These are phyloP conservation scores for Cloeon dipterum DNA, from an alignment of 2,888 invertebrate species.

Conservation along the genomic window DNA sequence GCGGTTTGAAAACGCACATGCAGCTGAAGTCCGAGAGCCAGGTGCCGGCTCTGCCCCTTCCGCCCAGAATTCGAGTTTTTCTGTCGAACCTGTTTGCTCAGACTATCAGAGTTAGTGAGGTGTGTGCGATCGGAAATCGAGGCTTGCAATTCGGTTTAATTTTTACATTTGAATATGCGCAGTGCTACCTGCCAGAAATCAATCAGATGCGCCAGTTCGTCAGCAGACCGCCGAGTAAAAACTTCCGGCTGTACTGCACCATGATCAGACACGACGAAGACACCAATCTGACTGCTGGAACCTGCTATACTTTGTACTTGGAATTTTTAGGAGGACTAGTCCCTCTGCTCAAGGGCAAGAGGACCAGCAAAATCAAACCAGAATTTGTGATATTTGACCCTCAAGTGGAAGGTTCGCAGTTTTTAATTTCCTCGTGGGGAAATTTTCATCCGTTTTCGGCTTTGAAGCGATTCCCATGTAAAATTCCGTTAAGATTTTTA, in stretches of 20 bases:
- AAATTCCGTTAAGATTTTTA: no score
- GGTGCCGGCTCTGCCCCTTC: conserved; percentile 61
- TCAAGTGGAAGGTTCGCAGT: conserved; percentile 62
- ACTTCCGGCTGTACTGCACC: conserved; percentile 84
- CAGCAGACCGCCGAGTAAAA: conserved; percentile 64
- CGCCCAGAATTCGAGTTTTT: conserved; percentile 61
- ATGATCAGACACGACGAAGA: conserved; percentile 87
- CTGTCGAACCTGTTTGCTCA: conserved; percentile 75
- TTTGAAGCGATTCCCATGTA: no score
- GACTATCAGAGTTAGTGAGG: conserved; percentile 61
- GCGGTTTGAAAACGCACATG: conserved; percentile 57
- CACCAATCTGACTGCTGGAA: conserved; percentile 35
- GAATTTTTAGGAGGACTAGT: conserved; percentile 93
- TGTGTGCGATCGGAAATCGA: no score
- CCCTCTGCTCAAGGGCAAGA: conserved; percentile 81
- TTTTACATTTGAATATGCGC: conserved; percentile 8
- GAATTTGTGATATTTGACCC: conserved; percentile 96
- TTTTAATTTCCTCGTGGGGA: no score
- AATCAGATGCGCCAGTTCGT: conserved; percentile 79
- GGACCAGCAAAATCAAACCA: conserved; percentile 90
- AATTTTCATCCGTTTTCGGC: no score
- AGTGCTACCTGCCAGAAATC: conserved; percentile 89
- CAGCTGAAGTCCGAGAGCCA: conserved; percentile 48
- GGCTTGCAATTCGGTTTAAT: no score
- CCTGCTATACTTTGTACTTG: conserved; percentile 71